Conservation (phyloP, 2,797 vertebrate genomes). For the Falco columbarius region DNA sequence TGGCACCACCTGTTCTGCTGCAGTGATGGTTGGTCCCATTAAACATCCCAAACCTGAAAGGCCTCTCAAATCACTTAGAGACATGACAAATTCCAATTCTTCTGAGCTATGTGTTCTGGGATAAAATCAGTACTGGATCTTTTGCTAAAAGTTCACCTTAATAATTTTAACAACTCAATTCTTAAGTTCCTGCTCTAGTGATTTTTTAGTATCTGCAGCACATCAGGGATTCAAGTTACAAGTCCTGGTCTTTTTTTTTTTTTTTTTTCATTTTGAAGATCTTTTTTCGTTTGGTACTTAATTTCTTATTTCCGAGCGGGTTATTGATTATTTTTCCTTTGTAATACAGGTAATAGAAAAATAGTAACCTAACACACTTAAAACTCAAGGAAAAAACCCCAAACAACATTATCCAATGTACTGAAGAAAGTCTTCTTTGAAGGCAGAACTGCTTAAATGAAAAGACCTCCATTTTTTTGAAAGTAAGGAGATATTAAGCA, state of each 20-base stretch:
- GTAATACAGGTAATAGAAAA: background rate
- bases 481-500: background rate
- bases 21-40: background rate
- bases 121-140: background rate
- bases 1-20: background rate
- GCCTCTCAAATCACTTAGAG: background rate
- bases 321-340: background rate
- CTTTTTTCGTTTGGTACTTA: background rate
- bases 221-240: background rate
- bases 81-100: background rate
- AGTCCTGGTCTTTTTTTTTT: background rate
- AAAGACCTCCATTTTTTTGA: background rate
- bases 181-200: background rate
- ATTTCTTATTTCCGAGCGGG: background rate
- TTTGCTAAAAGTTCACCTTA: background rate
- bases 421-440: background rate
- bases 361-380: background rate
- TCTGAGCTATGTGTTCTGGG: background rate
- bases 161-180: background rate
- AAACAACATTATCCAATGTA: background rate
- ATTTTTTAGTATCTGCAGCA: background rate
- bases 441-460: background rate
- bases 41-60: background rate
- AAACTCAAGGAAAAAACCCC: background rate
- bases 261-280: background rate